Percentiles rank a stretch among this genome's conserved stretches.
These are phyloP conservation scores for Bradynema listronoti DNA, from an alignment of 1,140 invertebrate species.

Conservation along the genomic window DNA sequence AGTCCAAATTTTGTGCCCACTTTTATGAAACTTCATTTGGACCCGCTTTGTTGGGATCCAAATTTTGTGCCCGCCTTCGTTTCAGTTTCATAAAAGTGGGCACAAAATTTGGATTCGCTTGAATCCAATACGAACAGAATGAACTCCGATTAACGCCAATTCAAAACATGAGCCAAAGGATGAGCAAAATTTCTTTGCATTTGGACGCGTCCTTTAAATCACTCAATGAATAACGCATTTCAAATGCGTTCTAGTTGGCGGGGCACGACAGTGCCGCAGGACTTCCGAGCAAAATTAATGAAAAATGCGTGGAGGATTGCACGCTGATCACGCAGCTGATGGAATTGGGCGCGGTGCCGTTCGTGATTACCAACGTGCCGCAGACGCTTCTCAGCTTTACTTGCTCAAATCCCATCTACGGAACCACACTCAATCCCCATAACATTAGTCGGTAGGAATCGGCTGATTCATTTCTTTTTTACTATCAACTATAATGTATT, in stretches of 20 bases:
- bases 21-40: no score
- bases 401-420: slow-evolving; percentile 56
- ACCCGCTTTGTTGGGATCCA: no score
- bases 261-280: slow-evolving; percentile 61
- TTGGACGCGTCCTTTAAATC: background rate
- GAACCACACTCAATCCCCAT: slow-evolving; percentile 51
- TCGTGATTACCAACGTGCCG: slow-evolving; percentile 61
- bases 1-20: no score
- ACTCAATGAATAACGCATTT: background rate
- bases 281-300: slow-evolving; percentile 57
- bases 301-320: slow-evolving; percentile 54
- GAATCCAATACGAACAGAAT: background rate
- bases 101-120: no score
- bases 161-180: background rate
- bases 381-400: slow-evolving; percentile 58
- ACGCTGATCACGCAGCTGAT: slow-evolving; percentile 52
- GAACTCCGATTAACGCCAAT: background rate
- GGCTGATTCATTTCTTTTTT: background rate
- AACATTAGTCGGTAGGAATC: slow-evolving; percentile 16
- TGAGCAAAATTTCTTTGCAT: slow-evolving; percentile 9
- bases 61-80: no score
- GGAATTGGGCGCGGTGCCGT: slow-evolving; percentile 59
- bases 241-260: slow-evolving; percentile 50
- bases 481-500: background rate
- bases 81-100: no score